These are phyloP conservation scores for Jacana jacana DNA, from an alignment of 2,113 vertebrate species.

Conservation along the genomic window DNA sequence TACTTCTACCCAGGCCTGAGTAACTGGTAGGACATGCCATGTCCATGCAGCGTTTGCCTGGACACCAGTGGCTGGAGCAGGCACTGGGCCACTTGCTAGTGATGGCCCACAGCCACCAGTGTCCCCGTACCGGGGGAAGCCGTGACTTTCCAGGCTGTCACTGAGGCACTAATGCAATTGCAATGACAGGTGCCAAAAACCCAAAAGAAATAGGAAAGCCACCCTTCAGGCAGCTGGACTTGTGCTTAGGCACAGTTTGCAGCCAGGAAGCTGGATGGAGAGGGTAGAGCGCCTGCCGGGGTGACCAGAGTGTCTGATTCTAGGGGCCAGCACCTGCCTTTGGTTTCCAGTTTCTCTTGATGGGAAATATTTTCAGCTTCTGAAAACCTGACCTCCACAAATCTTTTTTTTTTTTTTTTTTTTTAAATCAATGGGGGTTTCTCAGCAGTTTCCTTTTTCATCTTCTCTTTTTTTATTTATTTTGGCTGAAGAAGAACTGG, in stretches of 20 bases:
- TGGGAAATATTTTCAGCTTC: background rate
- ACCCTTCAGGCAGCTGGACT: background rate
- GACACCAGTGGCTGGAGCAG: background rate
- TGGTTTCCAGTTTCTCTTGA: background rate
- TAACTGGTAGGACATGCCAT: too few relatives aligned
- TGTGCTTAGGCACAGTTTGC: fast-evolving
- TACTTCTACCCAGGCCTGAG: background rate
- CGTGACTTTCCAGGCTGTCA: background rate
- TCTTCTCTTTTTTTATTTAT: background rate
- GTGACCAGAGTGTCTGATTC: background rate
- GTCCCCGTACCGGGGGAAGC: background rate
- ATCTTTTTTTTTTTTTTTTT: background rate
- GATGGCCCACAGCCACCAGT: fast-evolving
- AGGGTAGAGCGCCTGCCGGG: background rate
- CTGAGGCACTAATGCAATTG: background rate
- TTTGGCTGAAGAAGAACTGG: background rate
- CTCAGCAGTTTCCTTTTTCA: background rate
- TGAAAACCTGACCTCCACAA: background rate
- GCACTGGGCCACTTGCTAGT: too few relatives aligned
- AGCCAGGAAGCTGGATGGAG: background rate
- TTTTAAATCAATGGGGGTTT: background rate
- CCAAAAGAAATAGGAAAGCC: background rate
- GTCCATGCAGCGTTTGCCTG: fast-evolving
- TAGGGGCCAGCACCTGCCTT: background rate
- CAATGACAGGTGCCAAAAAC: background rate